Conservation (phyloP, 2,797 vertebrate genomes). For the Todus mexicanus region DNA sequence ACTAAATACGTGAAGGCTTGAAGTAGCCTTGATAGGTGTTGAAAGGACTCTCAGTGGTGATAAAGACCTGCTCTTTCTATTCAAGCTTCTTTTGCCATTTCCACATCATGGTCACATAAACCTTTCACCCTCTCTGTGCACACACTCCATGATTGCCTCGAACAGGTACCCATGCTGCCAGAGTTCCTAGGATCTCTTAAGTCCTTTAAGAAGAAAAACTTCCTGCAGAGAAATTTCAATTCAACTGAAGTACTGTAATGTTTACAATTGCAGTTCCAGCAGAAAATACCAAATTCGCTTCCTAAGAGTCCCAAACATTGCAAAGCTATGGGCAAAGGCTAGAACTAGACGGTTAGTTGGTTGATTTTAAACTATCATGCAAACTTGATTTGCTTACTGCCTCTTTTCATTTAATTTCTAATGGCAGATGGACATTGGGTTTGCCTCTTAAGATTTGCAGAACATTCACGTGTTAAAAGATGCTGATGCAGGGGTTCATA, state of each 20-base stretch:
- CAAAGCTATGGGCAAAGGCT: not conserved
- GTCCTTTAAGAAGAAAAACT: not conserved
- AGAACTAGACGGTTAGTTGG: not conserved
- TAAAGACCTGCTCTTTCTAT: not conserved
- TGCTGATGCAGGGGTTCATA: not conserved
- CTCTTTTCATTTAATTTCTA: not conserved
- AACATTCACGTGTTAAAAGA: not conserved
- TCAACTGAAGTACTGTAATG: not conserved
- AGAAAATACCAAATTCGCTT: not conserved
- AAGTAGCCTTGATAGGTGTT: not conserved
- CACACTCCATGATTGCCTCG: accelerated
- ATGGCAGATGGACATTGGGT: not conserved
- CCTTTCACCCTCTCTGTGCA: not conserved
- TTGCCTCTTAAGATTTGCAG: not conserved
- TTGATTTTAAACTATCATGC: not conserved
- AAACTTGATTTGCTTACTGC: not conserved
- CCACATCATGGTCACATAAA: not conserved
- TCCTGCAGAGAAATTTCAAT: not conserved
- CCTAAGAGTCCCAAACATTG: not conserved
- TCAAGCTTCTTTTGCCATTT: not conserved
- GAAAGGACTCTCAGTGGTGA: not conserved
- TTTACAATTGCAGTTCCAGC: not conserved
- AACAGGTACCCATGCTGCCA: not conserved
- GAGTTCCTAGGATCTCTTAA: not conserved
- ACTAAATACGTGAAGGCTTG: not conserved